Evolutionary conservation across 1,140 invertebrate genomes (phyloP).

Genomic region (Aphidius ervi): DNA sequence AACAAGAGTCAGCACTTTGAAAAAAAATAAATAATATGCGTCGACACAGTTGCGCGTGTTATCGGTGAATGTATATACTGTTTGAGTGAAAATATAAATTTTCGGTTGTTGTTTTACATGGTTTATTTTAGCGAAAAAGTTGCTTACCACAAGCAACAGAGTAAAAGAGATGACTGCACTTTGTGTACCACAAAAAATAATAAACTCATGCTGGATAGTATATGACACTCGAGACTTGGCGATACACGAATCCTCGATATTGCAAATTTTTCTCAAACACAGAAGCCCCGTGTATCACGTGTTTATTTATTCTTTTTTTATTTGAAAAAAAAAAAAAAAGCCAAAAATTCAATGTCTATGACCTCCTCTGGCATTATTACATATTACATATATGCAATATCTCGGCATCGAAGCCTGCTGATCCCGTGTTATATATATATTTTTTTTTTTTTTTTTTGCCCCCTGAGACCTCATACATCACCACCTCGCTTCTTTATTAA

Average conservation of each 20-base stretch:
- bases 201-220: no score
- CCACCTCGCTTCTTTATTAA: constrained; percentile 49
- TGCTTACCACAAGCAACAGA: no score
- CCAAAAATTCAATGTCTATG: no score
- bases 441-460: background rate
- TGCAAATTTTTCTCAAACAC: no score
- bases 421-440: constrained; percentile 24
- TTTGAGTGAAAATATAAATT: constrained; percentile 13
- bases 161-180: background rate
- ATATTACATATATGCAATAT: constrained; percentile 40
- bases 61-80: background rate
- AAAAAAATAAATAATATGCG: constrained; percentile 14
- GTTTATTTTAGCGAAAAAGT: background rate
- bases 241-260: no score
- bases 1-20: constrained; percentile 11
- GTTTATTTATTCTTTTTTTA: no score
- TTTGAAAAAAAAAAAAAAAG: no score
- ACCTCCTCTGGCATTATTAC: constrained; percentile 24
- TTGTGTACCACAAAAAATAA: no score
- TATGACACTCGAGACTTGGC: no score
- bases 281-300: no score
- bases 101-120: constrained; percentile 8
- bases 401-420: constrained; percentile 45
- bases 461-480: constrained; percentile 41
- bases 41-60: constrained; percentile 3